Conservation (phyloP, 1,140 invertebrate genomes). For the Hylaeus volcanicus region DNA sequence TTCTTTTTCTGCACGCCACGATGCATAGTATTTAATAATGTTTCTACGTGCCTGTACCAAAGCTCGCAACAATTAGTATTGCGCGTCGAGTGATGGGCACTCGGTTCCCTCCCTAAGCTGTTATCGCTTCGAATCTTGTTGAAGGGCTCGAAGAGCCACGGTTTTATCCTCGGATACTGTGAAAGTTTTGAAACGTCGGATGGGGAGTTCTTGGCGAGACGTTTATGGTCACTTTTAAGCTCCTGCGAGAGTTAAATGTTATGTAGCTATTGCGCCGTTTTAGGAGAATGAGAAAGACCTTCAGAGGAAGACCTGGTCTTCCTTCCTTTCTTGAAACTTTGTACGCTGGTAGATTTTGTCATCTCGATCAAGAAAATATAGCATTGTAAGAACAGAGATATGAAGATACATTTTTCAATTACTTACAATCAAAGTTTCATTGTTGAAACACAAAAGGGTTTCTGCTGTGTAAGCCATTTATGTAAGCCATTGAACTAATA, state of each 20-base stretch:
- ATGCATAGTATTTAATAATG: constrained; percentile 43
- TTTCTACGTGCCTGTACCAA: constrained; percentile 51
- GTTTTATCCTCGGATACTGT: not conserved
- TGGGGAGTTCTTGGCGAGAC: not conserved
- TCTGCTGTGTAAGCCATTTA: too few relatives aligned
- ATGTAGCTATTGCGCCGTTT: not conserved
- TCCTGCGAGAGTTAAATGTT: not conserved
- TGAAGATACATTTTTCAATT: too few relatives aligned
- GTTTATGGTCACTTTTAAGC: not conserved
- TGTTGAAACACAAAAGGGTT: too few relatives aligned
- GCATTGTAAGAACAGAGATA: too few relatives aligned
- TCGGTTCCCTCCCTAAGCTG: not conserved
- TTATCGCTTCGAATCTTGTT: not conserved
- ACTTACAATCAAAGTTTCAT: too few relatives aligned
- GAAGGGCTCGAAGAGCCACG: not conserved
- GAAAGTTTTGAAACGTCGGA: not conserved
- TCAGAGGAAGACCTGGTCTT: too few relatives aligned
- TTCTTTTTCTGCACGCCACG: not conserved
- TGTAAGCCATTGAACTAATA: too few relatives aligned
- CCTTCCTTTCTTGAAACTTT: too few relatives aligned
- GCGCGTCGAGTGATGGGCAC: constrained; percentile 10
- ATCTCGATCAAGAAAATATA: too few relatives aligned
- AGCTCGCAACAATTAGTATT: constrained; percentile 49
- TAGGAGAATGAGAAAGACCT: not conserved
- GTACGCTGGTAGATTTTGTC: too few relatives aligned